Evolutionary conservation across 1,140 invertebrate species (phyloP), one percentile per base, ranked within the genome.

Genomic region (Brachionus sp.): DNA sequence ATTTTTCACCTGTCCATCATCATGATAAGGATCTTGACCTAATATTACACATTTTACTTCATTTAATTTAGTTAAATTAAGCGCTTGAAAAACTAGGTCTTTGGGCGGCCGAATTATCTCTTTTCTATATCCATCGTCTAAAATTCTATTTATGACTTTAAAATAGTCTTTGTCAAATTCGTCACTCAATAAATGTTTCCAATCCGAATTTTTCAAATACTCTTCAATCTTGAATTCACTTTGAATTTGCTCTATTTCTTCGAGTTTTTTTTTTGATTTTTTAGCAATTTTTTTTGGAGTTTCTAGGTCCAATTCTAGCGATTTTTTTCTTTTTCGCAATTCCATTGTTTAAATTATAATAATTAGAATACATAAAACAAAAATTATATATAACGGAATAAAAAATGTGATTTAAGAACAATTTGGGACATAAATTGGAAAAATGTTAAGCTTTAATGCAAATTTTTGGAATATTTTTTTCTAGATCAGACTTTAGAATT

Each of bases 1-100:
- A n/a, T 16, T 19, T 5, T 3, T 46, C 64, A 82, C 82, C 39
- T 83, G 82, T 23, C 57, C 62, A 6, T 66, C 35, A 12, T 70
- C 66, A 25, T 83, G 82, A 83, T 83, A 83, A 39, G 82, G 82
- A 75, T 83, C 82, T 75, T 83, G 82, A 12, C 82, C 82, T 37
- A 83, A 29, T 35, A 83, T 83, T 10, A 83, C 82, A 37, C 70
- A 66, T 57, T 68, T 83, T 33, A 83, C 29, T 23, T 83, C 5
- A 19, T 25, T 50, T 13, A 82, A 16, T 33, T 39, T 64, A 16
- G 78, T 82, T 23, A 35, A 23, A 70, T 82, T 82, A 13, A 82
- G 42, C 12, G 57, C 78, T 33, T 62, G 16, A 82, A 82, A 82
- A 50, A 82, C 57, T 33, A 82, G 78, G 5, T 82, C 57, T 82